A percentile compares a stretch with the other conserved stretches of the same genome.
Conservation (phyloP, 2,113 vertebrate genomes). For the Castor canadensis region DNA sequence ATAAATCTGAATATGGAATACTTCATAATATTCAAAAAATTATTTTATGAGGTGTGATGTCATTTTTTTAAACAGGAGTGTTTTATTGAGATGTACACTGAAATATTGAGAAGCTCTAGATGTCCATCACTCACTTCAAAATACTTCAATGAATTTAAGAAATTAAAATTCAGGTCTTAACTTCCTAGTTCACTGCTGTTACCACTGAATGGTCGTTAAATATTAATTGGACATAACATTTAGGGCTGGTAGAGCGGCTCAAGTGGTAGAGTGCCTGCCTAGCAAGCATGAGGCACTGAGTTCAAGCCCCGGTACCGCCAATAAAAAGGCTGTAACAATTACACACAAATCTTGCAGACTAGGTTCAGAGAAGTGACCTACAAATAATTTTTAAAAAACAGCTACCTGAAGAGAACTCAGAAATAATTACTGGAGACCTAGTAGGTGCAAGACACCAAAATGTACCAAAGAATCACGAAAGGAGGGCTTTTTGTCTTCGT, state of each 20-base stretch:
- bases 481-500: not conserved
- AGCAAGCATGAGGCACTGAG: too few relatives aligned
- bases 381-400: not conserved
- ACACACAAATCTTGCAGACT: not conserved
- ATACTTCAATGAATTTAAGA: not conserved
- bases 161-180: constrained; percentile 24
- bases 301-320: too few relatives aligned
- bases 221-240: too few relatives aligned
- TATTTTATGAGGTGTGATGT: not conserved
- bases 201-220: not conserved
- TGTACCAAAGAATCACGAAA: not conserved
- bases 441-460: not conserved
- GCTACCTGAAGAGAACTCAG: not conserved
- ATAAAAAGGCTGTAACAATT: not conserved
- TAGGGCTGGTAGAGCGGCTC: too few relatives aligned
- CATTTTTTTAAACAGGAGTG: not conserved
- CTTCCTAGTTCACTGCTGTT: constrained; percentile 25
- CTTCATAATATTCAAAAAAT: not conserved
- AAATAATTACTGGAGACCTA: not conserved
- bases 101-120: not conserved
- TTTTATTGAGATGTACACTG: not conserved
- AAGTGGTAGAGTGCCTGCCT: too few relatives aligned
- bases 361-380: not conserved
- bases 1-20: constrained; percentile 32
- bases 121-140: not conserved